A percentile compares a stretch with the other conserved stretches of the same genome.
These are phyloP conservation scores for Anticlea derivata DNA, from an alignment of 2,888 invertebrate genomes.

Conservation along the genomic window DNA sequence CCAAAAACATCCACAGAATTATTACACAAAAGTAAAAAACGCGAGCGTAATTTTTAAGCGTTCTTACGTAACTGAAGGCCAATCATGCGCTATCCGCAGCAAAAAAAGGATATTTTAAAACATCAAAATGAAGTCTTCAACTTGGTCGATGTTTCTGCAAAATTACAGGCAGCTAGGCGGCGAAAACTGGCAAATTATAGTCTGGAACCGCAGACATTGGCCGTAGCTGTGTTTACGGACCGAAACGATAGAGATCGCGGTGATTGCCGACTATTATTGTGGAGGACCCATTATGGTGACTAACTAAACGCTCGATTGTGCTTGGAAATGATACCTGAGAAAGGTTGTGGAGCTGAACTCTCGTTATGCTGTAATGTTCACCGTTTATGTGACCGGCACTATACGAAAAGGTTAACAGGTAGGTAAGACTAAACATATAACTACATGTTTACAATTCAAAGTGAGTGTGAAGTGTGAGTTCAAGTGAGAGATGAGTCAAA, in stretches of 20 bases:
- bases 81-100: conserved; percentile 49
- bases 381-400: conserved; percentile 27
- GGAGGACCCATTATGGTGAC: conserved; percentile 60
- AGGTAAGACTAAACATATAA: background rate
- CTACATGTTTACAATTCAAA: background rate
- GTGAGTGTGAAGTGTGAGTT: too few relatives aligned
- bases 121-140: conserved; percentile 71
- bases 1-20: conserved; percentile 47
- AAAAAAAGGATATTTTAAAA: conserved; percentile 56
- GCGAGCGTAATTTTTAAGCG: conserved; percentile 24
- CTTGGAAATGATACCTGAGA: conserved; percentile 33
- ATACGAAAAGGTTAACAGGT: background rate
- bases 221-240: conserved; percentile 52
- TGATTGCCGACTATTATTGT: conserved; percentile 66
- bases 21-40: conserved; percentile 49
- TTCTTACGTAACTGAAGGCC: conserved; percentile 54
- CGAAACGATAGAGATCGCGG: conserved; percentile 60
- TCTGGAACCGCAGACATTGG: conserved; percentile 62
- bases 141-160: conserved; percentile 62
- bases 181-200: conserved; percentile 79
- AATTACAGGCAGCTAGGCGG: conserved; percentile 77
- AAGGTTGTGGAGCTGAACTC: conserved; percentile 19
- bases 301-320: conserved; percentile 45
- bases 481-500: too few relatives aligned
- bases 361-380: conserved; percentile 24